These are phyloP conservation scores for Campoplex nolae DNA, from an alignment of 2,888 invertebrate genomes.

Conservation along the genomic window DNA sequence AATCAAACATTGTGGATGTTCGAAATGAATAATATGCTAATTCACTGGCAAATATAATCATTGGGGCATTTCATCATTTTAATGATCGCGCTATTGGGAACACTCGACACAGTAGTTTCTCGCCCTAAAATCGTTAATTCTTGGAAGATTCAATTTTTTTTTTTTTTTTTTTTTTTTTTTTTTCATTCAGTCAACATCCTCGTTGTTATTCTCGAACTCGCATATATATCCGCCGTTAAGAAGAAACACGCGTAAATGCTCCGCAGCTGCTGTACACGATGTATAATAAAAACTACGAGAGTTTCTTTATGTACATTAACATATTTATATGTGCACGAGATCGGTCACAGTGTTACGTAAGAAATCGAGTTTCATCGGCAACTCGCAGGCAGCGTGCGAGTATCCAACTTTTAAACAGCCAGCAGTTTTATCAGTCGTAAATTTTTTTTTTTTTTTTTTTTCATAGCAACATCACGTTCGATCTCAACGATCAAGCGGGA, in stretches of 20 bases:
- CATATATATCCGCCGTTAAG: not conserved
- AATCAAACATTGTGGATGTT: not conserved
- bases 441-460: not conserved
- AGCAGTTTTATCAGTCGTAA: not conserved
- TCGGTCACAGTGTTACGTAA: slow-evolving; percentile 58
- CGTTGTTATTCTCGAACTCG: not conserved
- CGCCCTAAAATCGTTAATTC: too few relatives aligned
- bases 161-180: not conserved
- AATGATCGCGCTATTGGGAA: too few relatives aligned
- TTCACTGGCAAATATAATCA: too few relatives aligned
- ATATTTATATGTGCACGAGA: not conserved
- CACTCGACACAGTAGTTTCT: too few relatives aligned
- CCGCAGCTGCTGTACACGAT: slow-evolving; percentile 40
- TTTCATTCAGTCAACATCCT: not conserved
- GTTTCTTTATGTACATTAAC: not conserved
- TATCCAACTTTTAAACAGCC: slow-evolving; percentile 28
- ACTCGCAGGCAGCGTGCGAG: slow-evolving; percentile 39
- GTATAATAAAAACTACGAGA: slow-evolving; percentile 19
- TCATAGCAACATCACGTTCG: slow-evolving; percentile 8
- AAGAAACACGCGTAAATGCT: slow-evolving; percentile 8
- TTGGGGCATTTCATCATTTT: not conserved
- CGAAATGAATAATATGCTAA: not conserved
- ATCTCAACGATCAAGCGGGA: slow-evolving; percentile 42
- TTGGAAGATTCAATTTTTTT: too few relatives aligned
- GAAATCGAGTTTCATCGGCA: slow-evolving; percentile 59